A percentile compares a stretch with the other conserved stretches of the same genome.
These are phyloP conservation scores for Neomonachus schauinslandi DNA, from an alignment of 2,113 vertebrate species.

Conservation along the genomic window DNA sequence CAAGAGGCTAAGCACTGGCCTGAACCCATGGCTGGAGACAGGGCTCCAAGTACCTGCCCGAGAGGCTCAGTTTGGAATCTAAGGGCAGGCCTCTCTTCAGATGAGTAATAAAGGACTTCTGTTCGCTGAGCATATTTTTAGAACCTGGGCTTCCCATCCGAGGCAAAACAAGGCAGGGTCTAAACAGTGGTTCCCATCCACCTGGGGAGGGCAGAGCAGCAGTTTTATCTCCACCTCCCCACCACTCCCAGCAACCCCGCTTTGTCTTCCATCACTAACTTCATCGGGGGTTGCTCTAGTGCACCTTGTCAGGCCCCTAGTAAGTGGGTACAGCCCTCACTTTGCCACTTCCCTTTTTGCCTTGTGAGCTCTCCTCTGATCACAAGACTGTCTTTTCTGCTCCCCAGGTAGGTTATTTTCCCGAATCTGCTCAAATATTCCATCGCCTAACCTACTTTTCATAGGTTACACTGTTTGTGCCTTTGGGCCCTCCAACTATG, in stretches of 20 bases:
- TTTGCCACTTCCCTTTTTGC: not conserved
- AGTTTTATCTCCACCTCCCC: not conserved
- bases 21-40: not conserved
- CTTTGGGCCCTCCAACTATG: not conserved
- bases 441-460: slow-evolving; percentile 15
- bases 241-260: not conserved
- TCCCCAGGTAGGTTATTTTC: not conserved
- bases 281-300: not conserved
- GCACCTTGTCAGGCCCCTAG: not conserved
- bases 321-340: not conserved
- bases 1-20: not conserved
- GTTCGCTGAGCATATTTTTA: not conserved
- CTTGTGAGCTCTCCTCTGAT: not conserved
- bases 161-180: not conserved
- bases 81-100: not conserved
- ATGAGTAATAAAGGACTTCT: not conserved
- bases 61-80: not conserved
- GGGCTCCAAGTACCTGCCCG: not conserved
- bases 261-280: not conserved
- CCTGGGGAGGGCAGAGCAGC: not conserved
- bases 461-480: not conserved
- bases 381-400: not conserved
- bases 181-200: not conserved
- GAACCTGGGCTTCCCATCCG: not conserved
- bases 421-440: not conserved